Percentiles rank a stretch among this genome's conserved stretches.
Conservation (phyloP, 1,140 invertebrate species). For the Aphelenchoides besseyi region DNA sequence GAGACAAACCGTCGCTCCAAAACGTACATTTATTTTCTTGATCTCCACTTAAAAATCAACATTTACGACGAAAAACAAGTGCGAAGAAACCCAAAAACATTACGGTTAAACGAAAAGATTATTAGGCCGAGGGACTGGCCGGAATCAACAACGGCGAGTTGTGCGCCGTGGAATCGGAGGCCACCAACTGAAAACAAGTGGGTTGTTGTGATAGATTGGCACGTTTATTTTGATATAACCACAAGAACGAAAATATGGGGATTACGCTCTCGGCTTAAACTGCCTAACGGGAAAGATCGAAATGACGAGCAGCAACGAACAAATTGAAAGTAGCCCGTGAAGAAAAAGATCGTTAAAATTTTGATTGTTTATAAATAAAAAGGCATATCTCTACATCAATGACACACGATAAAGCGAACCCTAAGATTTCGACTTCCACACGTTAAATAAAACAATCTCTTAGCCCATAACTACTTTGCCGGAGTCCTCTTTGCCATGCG, state of each 20-base stretch:
- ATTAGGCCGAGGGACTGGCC: not conserved
- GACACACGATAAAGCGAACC: not conserved
- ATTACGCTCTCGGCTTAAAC: not conserved
- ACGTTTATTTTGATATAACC: not conserved
- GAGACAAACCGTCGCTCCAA: no score
- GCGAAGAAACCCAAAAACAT: no score
- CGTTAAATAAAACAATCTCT: not conserved
- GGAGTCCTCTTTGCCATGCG: constrained; percentile 65
- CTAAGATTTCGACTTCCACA: no score
- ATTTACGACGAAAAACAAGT: no score
- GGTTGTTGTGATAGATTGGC: not conserved
- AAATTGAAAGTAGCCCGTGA: not conserved
- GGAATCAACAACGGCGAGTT: not conserved
- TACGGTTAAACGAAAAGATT: no score
- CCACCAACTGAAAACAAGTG: not conserved
- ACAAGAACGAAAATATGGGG: not conserved
- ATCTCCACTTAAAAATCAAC: no score
- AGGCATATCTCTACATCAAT: not conserved
- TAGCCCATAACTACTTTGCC: constrained; percentile 55
- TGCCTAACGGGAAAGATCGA: not conserved
- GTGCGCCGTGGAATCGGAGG: not conserved
- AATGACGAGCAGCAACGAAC: not conserved
- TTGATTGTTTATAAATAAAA: not conserved
- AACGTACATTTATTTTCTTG: no score
- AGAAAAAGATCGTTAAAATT: no score